These are phyloP conservation scores for Lithophane leautieri DNA, from an alignment of 2,888 invertebrate genomes.

Conservation along the genomic window DNA sequence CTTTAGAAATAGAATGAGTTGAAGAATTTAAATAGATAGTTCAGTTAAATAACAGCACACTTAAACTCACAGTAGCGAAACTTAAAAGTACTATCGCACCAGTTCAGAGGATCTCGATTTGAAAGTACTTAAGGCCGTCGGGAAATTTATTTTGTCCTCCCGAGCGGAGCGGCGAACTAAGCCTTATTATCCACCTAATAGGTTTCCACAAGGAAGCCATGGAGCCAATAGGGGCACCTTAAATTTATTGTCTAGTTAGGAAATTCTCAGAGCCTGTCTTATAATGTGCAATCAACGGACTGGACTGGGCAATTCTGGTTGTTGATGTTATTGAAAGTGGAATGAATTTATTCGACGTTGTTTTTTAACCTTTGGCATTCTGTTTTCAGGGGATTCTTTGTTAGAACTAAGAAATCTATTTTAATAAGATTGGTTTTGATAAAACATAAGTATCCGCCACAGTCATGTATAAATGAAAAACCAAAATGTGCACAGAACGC, in stretches of 20 bases:
- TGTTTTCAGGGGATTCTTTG: neutral
- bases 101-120: conserved; percentile 61
- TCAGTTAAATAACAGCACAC: conserved; percentile 29
- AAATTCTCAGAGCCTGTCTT: conserved; percentile 42
- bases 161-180: conserved; percentile 63
- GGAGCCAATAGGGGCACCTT: conserved; percentile 58
- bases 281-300: conserved; percentile 46
- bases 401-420: neutral
- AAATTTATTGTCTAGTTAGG: conserved; percentile 63
- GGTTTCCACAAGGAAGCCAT: conserved; percentile 65
- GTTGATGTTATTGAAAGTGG: conserved; percentile 32
- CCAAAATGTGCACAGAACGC: too few relatives aligned
- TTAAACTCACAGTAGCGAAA: conserved; percentile 34
- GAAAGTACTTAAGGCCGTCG: conserved; percentile 68
- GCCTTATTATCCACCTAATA: conserved; percentile 71
- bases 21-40: conserved; percentile 6
- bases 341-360: conserved; percentile 15
- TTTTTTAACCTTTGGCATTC: neutral
- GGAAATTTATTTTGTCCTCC: conserved; percentile 71
- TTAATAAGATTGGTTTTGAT: neutral
- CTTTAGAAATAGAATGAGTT: conserved; percentile 14
- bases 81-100: conserved; percentile 51
- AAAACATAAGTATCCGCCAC: too few relatives aligned
- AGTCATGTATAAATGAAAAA: too few relatives aligned
- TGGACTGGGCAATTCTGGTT: conserved; percentile 23